These are phyloP conservation scores for Orthosia gothica DNA, from an alignment of 2,888 invertebrate genomes.

Conservation along the genomic window DNA sequence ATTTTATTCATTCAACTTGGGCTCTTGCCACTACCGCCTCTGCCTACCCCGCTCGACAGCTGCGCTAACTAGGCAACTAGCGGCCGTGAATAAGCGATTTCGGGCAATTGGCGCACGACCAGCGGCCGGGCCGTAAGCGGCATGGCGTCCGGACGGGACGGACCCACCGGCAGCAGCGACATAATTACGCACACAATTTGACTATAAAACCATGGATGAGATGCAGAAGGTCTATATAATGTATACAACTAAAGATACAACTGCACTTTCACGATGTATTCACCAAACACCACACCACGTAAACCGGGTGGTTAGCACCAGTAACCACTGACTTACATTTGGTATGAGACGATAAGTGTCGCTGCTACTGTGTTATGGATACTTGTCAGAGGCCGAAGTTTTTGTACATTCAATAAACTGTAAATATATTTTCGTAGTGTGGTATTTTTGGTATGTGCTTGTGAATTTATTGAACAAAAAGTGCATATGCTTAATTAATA, in stretches of 20 bases:
- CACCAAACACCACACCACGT: no score
- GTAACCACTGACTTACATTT: not conserved
- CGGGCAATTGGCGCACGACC: constrained; percentile 75
- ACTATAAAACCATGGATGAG: constrained; percentile 14
- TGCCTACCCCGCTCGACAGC: constrained; percentile 71
- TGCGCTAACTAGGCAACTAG: constrained; percentile 87
- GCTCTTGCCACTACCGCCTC: not conserved
- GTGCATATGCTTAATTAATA: no score
- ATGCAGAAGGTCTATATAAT: constrained; percentile 17
- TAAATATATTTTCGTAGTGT: no score
- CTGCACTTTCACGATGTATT: no score
- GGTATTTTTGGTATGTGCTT: no score
- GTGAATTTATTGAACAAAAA: no score
- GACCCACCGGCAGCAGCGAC: constrained; percentile 44
- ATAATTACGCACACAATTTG: constrained; percentile 68
- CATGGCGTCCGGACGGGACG: constrained; percentile 52
- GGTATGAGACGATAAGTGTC: not conserved
- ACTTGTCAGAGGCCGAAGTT: no score
- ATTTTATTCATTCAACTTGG: not conserved
- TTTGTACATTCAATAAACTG: no score
- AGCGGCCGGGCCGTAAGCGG: constrained; percentile 49
- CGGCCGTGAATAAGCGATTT: constrained; percentile 88
- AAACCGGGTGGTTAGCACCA: not conserved
- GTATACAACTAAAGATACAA: no score
- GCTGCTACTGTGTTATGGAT: not conserved